Evolutionary conservation across 2,113 vertebrate species (phyloP), one percentile per base, ranked within the genome.

Genomic region (Sphaerodactylus townsendi): DNA sequence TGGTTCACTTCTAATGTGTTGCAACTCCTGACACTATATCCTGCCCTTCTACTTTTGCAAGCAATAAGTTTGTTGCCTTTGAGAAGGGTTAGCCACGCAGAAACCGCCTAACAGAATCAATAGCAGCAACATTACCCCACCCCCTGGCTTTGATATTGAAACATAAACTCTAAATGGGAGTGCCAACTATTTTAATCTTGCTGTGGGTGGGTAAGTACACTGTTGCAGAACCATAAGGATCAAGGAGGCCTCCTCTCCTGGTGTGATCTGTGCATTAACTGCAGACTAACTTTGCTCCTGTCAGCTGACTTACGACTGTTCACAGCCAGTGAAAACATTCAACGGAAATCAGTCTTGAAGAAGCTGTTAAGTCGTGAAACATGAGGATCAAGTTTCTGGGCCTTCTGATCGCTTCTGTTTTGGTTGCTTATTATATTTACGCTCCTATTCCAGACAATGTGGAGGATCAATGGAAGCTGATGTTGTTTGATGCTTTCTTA

Each of bases 381-480:
- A 98, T 98, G 97, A 95, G 95, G 84, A 91, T 86, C 79, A 95
- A 90, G 94, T 93, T 90, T 35, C 92, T 97, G n/a, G 84, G 94
- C 75, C 33, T 98, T 81, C 70, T 96, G 28, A 56, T 97, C 0
- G 5, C 94, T 53, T 89, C 95, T 3, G 92, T 92, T 39, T 91
- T 98, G 0, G 35, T 93, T 0, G 96, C 96, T 1, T 97, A 98
- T 90, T 97, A 96, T 30, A 10, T 97, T 56, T 98, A 98, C 30
- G 95, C 10, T 2, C 97, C 98, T 3, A 23, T 99, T n/a, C 97
- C 97, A 0, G 96, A 96, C 35, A 95, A 95, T 7, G 56, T 97
- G 0, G 97, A 95, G 2, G 92, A 98, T 83, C 93, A 93, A 83
- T 97, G 97, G 96, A 97, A 92, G 19, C 73, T 97, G 39, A 95